Percentiles rank a stretch among this genome's conserved stretches.
These are phyloP conservation scores for Illadopsis cleaveri DNA, from an alignment of 2,113 vertebrate genomes.

Conservation along the genomic window DNA sequence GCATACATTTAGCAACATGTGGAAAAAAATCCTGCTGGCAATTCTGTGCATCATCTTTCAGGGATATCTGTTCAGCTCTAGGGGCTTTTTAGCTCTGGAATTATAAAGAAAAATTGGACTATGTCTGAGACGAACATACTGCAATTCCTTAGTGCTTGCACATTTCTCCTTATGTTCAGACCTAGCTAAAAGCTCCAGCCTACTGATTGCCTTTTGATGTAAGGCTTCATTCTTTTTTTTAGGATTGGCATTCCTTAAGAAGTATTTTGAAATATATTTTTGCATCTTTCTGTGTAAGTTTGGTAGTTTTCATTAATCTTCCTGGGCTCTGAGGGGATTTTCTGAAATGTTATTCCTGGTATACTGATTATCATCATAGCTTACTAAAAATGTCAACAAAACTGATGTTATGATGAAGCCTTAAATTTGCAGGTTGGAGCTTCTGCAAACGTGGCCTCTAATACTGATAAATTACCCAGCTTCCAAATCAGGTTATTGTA, in stretches of 20 bases:
- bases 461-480: constrained; percentile 3
- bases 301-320: neutral
- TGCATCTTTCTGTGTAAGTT: neutral
- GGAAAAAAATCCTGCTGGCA: constrained; percentile 27
- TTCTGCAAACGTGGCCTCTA: neutral
- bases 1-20: constrained; percentile 14
- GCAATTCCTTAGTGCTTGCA: neutral
- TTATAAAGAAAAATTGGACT: constrained; percentile 39
- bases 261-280: neutral
- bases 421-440: neutral
- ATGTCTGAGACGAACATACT: neutral
- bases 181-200: neutral
- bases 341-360: neutral
- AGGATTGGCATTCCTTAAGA: neutral
- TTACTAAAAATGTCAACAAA: neutral
- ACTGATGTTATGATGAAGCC: neutral
- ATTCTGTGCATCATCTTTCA: constrained; percentile 24
- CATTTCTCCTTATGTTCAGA: neutral
- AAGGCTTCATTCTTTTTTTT: neutral
- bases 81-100: constrained; percentile 44
- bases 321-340: neutral
- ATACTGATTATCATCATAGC: neutral
- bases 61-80: constrained; percentile 40
- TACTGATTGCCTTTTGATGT: neutral
- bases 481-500: neutral